A percentile compares a stretch with the other conserved stretches of the same genome.
Conservation (phyloP, 2,113 vertebrate genomes). For the Fukomys damarensis region DNA sequence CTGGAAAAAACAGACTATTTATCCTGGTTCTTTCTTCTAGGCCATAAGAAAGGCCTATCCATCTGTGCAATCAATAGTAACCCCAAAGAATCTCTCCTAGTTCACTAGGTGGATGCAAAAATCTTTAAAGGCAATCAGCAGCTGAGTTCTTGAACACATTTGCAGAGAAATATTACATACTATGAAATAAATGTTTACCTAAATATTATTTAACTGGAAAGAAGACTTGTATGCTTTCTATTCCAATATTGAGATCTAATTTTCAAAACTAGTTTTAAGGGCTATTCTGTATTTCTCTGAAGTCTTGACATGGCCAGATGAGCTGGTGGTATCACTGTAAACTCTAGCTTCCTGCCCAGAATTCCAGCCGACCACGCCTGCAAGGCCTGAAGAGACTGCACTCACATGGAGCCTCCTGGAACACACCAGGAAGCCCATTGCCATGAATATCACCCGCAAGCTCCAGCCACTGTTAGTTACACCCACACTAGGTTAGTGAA, state of each 20-base stretch:
- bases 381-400: rapidly evolving
- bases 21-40: background rate
- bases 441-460: rapidly evolving
- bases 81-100: background rate
- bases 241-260: background rate
- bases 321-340: no score
- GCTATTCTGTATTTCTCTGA: background rate
- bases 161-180: background rate
- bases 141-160: background rate
- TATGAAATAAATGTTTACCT: background rate
- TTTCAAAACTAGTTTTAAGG: background rate
- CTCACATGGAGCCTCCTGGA: rapidly evolving
- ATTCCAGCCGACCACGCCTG: rapidly evolving
- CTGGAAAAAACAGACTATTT: background rate
- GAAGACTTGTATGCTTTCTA: background rate
- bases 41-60: background rate
- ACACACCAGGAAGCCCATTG: rapidly evolving
- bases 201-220: background rate
- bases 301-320: no score
- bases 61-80: background rate
- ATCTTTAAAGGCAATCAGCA: slow-evolving; percentile 1
- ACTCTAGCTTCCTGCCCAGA: rapidly evolving
- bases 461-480: rapidly evolving
- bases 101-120: background rate
- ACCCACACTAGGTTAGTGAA: rapidly evolving